These are phyloP conservation scores for Masticophis lateralis DNA, from an alignment of 2,797 vertebrate species.

Conservation along the genomic window DNA sequence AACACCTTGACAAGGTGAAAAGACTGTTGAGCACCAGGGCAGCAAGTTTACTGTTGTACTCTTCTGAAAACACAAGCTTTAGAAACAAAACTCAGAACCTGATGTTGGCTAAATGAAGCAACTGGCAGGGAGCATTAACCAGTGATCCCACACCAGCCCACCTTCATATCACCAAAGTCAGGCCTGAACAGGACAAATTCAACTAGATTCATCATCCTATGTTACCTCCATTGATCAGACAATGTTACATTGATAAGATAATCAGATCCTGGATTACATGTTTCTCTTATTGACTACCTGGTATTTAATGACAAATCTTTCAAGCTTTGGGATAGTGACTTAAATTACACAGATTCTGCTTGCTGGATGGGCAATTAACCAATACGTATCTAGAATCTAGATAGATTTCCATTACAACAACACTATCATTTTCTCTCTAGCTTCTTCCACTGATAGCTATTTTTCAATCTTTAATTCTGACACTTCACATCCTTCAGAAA, in stretches of 20 bases:
- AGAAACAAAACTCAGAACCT: not conserved
- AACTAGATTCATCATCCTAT: not conserved
- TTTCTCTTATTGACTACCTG: not conserved
- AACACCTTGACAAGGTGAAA: not conserved
- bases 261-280: not conserved
- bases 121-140: no score
- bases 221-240: not conserved
- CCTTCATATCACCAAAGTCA: not conserved
- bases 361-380: not conserved
- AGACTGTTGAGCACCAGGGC: not conserved
- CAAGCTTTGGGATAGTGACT: not conserved
- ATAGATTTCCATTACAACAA: not conserved
- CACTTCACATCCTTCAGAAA: not conserved
- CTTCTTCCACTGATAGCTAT: not conserved
- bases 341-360: not conserved
- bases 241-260: not conserved
- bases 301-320: not conserved
- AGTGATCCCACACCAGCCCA: no score
- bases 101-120: not conserved
- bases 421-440: not conserved
- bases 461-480: not conserved
- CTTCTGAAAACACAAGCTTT: not conserved
- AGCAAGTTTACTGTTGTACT: not conserved
- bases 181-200: not conserved
- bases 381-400: not conserved